phyloP scores from a whole-genome alignment of 2,888 invertebrate species.

The Tipula unca region DNA sequence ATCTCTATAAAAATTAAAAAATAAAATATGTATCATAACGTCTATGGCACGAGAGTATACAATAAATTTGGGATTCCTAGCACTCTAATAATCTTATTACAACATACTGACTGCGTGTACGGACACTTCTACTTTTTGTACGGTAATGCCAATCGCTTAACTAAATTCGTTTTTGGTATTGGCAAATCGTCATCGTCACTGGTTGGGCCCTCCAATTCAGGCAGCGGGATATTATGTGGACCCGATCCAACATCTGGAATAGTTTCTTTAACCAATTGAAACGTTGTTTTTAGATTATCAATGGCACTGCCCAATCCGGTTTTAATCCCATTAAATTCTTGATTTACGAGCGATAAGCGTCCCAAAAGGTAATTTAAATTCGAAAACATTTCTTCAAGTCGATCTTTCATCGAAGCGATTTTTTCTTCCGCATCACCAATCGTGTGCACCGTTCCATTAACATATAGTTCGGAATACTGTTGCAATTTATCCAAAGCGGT shows the following conservation, averaged over 20 bases:
- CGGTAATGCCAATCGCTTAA: conserved; percentile 14
- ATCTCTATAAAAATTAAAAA: neutral
- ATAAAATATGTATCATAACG: neutral
- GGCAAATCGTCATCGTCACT: neutral
- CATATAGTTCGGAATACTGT: conserved; percentile 67
- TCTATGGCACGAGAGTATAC: neutral
- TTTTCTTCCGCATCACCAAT: conserved; percentile 74
- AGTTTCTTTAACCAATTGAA: conserved; percentile 52
- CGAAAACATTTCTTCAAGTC: conserved; percentile 68
- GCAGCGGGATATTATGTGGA: neutral
- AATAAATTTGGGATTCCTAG: neutral
- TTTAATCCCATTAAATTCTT: conserved; percentile 77
- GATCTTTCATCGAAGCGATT: conserved; percentile 65
- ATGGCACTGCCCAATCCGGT: conserved; percentile 62
- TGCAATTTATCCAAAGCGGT: conserved; percentile 62
- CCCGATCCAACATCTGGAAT: conserved; percentile 31
- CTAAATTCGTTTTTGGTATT: conserved; percentile 9
- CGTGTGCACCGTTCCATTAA: conserved; percentile 65
- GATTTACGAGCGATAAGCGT: conserved; percentile 67
- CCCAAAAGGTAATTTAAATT: conserved; percentile 78
- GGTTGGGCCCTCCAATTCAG: neutral
- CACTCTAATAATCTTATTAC: neutral
- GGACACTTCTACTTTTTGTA: neutral
- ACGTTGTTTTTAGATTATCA: conserved; percentile 58
- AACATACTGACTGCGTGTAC: neutral